These are phyloP conservation scores for Triops longicaudatus DNA, from an alignment of 1,140 invertebrate species.

Conservation along the genomic window DNA sequence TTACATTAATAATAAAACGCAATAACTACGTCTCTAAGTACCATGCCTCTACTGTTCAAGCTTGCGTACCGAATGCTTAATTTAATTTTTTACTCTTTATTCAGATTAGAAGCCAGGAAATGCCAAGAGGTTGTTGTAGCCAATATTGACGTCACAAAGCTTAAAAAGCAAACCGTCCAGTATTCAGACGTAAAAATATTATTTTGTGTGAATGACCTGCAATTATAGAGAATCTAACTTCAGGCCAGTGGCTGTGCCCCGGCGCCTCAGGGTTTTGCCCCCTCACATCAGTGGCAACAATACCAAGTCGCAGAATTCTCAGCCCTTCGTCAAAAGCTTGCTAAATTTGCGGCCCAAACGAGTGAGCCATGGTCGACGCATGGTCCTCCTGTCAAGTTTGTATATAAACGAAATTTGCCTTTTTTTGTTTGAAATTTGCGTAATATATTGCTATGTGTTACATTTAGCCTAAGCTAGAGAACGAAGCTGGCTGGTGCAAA, in stretches of 20 bases:
- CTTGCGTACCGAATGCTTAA: not conserved
- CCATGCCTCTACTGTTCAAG: too few relatives aligned
- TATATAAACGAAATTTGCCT: constrained; percentile 30
- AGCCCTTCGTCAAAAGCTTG: constrained; percentile 37
- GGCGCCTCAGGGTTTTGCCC: constrained; percentile 42
- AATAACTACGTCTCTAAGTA: not conserved
- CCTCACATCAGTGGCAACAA: constrained; percentile 44
- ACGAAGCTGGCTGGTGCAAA: constrained; percentile 40
- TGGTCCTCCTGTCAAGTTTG: constrained; percentile 29
- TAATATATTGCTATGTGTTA: constrained; percentile 30
- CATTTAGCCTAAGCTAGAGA: constrained; percentile 35
- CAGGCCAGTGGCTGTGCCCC: constrained; percentile 40
- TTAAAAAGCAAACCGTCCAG: constrained; percentile 40
- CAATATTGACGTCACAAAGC: constrained; percentile 40
- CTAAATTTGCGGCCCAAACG: constrained; percentile 31
- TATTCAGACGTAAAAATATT: constrained; percentile 32
- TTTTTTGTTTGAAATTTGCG: constrained; percentile 29
- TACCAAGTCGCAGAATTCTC: constrained; percentile 47
- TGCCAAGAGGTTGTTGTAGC: constrained; percentile 47
- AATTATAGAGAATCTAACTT: constrained; percentile 33
- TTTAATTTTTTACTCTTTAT: constrained; percentile 19
- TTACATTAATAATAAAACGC: not conserved
- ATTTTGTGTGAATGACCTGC: not conserved
- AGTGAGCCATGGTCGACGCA: constrained; percentile 26
- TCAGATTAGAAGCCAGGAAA: constrained; percentile 46